phyloP scores from a whole-genome alignment of 2,113 vertebrate genomes.

The Artemisiospiza belli region DNA sequence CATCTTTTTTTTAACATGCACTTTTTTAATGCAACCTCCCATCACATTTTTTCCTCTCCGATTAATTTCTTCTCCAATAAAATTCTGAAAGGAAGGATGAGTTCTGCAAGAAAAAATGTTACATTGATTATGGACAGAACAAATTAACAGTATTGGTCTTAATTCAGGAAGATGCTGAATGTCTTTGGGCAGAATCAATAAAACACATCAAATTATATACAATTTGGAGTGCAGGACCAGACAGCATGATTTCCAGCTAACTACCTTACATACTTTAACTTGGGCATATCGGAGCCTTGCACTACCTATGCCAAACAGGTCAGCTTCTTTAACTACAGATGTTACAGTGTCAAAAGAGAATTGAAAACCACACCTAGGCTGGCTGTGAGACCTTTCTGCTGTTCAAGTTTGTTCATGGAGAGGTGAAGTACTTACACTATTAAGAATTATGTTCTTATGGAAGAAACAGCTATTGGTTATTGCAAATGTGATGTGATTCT shows the following conservation, averaged over 20 bases:
- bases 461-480: not conserved
- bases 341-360: not conserved
- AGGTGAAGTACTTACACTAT: not conserved
- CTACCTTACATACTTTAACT: not conserved
- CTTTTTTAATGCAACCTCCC: not conserved
- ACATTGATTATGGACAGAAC: not conserved
- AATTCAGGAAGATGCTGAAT: not conserved
- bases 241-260: not conserved
- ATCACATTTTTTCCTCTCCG: not conserved
- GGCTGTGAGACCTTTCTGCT: not conserved
- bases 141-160: not conserved
- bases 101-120: not conserved
- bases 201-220: not conserved
- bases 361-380: not conserved
- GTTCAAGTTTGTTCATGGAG: not conserved
- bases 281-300: not conserved
- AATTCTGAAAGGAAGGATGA: not conserved
- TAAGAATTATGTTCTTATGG: not conserved
- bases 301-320: not conserved
- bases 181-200: not conserved
- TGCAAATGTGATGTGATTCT: not conserved
- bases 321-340: not conserved
- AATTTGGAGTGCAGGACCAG: not conserved
- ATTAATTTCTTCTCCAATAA: not conserved
- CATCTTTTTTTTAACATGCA: not conserved